phyloP scores from a whole-genome alignment of 2,888 invertebrate species.

The Apodemia hepburni region DNA sequence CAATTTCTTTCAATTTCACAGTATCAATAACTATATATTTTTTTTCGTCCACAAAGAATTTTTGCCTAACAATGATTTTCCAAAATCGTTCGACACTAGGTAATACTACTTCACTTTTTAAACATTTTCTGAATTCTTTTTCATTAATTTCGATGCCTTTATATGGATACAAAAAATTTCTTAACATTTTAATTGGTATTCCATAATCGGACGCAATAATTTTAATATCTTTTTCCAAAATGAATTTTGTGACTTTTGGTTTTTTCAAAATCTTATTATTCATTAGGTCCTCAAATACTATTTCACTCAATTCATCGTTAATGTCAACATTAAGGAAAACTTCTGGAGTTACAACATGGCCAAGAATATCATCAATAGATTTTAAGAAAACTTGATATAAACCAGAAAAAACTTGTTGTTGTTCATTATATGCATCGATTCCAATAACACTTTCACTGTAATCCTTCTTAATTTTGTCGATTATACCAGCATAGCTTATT shows the following conservation, averaged over 20 bases:
- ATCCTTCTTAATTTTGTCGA: slow-evolving; percentile 18
- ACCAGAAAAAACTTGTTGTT: slow-evolving; percentile 15
- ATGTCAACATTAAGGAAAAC: slow-evolving; percentile 14
- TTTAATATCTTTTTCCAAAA: slow-evolving; percentile 7
- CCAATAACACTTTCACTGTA: slow-evolving; percentile 16
- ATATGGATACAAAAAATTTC: slow-evolving; percentile 5
- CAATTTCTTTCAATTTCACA: slow-evolving; percentile 8
- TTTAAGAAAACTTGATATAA: slow-evolving; percentile 16
- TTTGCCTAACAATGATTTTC: slow-evolving; percentile 2
- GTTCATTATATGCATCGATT: slow-evolving; percentile 19
- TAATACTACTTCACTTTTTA: slow-evolving; percentile 5
- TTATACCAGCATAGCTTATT: slow-evolving; percentile 17
- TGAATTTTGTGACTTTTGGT: slow-evolving; percentile 12
- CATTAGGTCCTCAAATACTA: slow-evolving; percentile 13
- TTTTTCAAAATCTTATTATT: slow-evolving; percentile 7
- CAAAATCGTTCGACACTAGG: slow-evolving; percentile 17
- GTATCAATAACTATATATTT: slow-evolving; percentile 16
- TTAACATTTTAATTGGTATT: slow-evolving; percentile 6
- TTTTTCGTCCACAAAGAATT: slow-evolving; percentile 15
- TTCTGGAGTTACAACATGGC: not conserved
- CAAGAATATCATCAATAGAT: slow-evolving; percentile 18
- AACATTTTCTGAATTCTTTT: slow-evolving; percentile 4
- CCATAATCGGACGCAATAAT: slow-evolving; percentile 17
- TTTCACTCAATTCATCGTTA: slow-evolving; percentile 15
- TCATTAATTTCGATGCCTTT: slow-evolving; percentile 5